Evolutionary conservation across 2,888 invertebrate species (phyloP).

Genomic region (Heliconius ethilla): DNA sequence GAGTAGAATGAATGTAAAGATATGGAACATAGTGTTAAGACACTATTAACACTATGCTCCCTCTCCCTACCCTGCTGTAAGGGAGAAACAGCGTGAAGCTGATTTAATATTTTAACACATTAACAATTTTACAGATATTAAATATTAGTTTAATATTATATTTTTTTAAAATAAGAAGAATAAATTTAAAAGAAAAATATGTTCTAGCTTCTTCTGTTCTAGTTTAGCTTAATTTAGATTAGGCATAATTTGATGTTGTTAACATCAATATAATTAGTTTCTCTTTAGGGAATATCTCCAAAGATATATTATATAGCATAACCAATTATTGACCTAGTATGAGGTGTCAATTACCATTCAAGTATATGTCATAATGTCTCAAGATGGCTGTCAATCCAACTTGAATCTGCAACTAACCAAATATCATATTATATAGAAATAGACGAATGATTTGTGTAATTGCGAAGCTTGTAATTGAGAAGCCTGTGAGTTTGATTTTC

Average conservation of each 20-base stretch:
- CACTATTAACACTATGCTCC: no score
- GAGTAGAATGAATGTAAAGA: no score
- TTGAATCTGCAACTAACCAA: background rate
- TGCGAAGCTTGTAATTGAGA: no score
- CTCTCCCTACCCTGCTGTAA: no score
- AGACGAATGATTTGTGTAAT: background rate
- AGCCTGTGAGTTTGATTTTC: no score
- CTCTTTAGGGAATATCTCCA: background rate
- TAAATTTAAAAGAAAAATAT: no score
- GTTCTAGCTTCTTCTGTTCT: background rate
- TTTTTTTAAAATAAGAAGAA: no score
- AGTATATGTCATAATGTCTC: background rate
- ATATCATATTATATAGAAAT: background rate
- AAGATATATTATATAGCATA: background rate
- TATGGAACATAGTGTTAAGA: no score
- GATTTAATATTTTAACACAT: no score
- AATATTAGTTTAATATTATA: no score
- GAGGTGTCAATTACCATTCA: constrained; percentile 8
- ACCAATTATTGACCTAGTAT: background rate
- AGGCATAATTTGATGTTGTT: background rate
- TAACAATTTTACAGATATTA: background rate
- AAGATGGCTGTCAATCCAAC: background rate
- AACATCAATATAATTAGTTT: background rate
- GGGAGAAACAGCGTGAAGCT: no score
- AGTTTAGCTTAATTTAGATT: background rate